Base-by-base conservation (phyloP, 2,113 vertebrate species). In the Sturnira hondurensis region DNA sequence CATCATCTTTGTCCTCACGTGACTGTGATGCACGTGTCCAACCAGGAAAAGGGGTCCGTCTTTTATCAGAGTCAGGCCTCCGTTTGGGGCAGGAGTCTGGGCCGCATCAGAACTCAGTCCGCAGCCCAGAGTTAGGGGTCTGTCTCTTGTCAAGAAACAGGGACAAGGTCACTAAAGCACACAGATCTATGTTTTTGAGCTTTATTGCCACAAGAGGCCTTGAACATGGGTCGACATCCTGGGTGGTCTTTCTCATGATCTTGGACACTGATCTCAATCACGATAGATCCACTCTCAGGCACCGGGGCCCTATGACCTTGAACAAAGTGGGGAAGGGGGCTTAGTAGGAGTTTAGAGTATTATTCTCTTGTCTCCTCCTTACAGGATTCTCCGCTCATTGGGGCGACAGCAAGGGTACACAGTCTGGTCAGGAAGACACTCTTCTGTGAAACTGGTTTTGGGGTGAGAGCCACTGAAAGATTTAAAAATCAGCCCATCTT, bases 401-500 rank as follows among this genome's bases (percentile, higher is more conserved):
- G 28, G 28, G 43, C 68, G 41, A 94, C 2, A 8, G 31, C n/a
- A 0, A 8, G 4, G n/a, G 54, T 31, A 58, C 12, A 4, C 15
- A 82, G 70, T 56, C 28, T 74, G 13, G 15, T 88, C 20, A 50
- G 41, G 67, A 58, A 88, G 54, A 61, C 15, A 41, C 20, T 0
- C 52, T 86, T 93, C 76, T 78, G 33, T 56, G 33, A n/a, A 87
- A 67, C 28, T 52, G 20, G 22, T 74, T 96, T 96, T 15, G 54
- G 13, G 38, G 22, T 86, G 50, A 93, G 63, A 93, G 33, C 41
- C 76, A 80, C 31, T 36, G 24, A 38, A 71, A 93, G 54, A 91
- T 94, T 91, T 91, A 89, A 93, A 90, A 83, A 92, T 90, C 81
- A 91, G 47, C 52, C 68, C 36, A 76, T 87, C 45, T 94, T 80